Evolutionary conservation across 2,797 vertebrate genomes (phyloP), one percentile per base, ranked within the genome.

Genomic region (Microctenopoma stevenorrisi): DNA sequence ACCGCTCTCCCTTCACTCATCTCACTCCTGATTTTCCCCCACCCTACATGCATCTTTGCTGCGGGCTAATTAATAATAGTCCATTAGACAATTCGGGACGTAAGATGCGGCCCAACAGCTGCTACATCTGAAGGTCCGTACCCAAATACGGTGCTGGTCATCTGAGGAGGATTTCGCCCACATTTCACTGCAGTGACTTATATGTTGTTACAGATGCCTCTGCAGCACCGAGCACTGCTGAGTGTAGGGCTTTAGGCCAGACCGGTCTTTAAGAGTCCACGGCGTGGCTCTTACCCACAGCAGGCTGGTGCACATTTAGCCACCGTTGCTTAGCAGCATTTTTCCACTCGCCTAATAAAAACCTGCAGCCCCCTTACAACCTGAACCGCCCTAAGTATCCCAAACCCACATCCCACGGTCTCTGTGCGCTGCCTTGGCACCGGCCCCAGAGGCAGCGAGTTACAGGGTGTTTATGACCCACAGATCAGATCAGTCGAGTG

Each of bases 251-350:
- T 70, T 88, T 84, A 79, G 49, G 40, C 64, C 78, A 86, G 76
- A 82, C 84, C 86, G 87, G 81, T 91, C 87, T 90, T 90, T 82
- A 86, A 72, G 13, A 78, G 46, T 60, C 56, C 76, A 63, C 78
- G 81, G 57, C 76, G 64, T 49, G 80, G 83, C 56, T 77, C 58
- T 84, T 92, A 92, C 88, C 87, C 85, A 92, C 83, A 88, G 73
- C 85, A 79, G 74, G 37, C 67, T 51, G 72, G 65, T 72, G 77
- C 72, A 48, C 48, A 84, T 86, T 88, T 90, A 61, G 71, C 46
- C 57, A 40, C 30, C 42, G 75, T 95, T 94, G 86, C 92, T 89
- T 91, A 92, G 94, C 89, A 95, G 81, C 79, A n/a, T 63, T 55
- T 40, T 72, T 54, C 54, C 40, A 50, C 42, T n/a, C 58, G 10